Evolutionary conservation across 2,797 vertebrate genomes (phyloP).

Genomic region (Triplophysa yarkandensis): DNA sequence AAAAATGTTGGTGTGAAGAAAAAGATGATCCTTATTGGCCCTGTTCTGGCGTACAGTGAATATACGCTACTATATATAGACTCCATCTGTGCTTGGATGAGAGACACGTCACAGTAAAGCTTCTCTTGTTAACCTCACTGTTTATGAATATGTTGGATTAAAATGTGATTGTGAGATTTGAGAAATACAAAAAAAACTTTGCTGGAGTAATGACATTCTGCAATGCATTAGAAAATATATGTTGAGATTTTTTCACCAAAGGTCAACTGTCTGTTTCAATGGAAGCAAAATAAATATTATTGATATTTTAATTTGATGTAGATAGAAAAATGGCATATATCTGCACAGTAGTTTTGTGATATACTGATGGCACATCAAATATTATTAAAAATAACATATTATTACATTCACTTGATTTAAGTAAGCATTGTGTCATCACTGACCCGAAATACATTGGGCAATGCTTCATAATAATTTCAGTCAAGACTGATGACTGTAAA

Average conservation of each 20-base stretch:
- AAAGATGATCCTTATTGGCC: not conserved
- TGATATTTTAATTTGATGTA: not conserved
- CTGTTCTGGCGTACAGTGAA: not conserved
- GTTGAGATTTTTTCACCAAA: not conserved
- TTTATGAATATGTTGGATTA: not conserved
- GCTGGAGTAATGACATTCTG: not conserved
- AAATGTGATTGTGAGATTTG: not conserved
- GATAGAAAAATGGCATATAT: not conserved
- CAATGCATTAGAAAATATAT: not conserved
- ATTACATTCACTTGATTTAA: too few species aligned
- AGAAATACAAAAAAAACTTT: not conserved
- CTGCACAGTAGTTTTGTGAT: too few species aligned
- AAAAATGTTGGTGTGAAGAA: not conserved
- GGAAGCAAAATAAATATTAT: not conserved
- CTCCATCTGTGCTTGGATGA: slow-evolving; percentile 2
- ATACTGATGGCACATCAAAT: too few species aligned
- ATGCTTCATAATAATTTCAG: not conserved
- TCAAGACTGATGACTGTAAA: too few species aligned
- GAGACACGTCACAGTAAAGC: not conserved
- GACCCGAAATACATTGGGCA: not conserved
- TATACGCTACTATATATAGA: not conserved
- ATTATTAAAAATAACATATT: too few species aligned
- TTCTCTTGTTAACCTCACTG: not conserved
- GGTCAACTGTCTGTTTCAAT: not conserved
- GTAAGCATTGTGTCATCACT: not conserved